These are phyloP conservation scores for Rhadinocentrus ornatus DNA, from an alignment of 2,797 vertebrate species.

Conservation along the genomic window DNA sequence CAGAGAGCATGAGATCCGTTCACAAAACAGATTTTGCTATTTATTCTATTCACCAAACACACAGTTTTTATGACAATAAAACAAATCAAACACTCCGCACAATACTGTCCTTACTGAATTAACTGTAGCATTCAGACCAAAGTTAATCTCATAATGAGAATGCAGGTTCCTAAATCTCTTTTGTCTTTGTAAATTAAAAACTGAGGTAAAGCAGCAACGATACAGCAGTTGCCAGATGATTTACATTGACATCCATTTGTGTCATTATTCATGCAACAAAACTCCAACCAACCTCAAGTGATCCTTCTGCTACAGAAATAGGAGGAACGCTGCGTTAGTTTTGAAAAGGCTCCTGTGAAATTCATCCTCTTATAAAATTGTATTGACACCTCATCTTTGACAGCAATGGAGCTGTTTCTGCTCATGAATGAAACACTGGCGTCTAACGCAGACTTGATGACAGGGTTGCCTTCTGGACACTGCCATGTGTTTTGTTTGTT, in stretches of 20 bases:
- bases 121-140: constrained; percentile 37
- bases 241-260: constrained; percentile 50
- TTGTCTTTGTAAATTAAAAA: constrained; percentile 39
- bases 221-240: constrained; percentile 38
- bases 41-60: too few relatives aligned
- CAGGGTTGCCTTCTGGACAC: constrained; percentile 55
- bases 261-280: constrained; percentile 61
- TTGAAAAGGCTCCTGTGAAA: constrained; percentile 67
- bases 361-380: constrained; percentile 54
- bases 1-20: too few relatives aligned
- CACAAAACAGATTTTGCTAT: too few relatives aligned
- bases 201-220: not conserved
- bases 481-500: constrained; percentile 59
- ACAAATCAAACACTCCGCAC: too few relatives aligned
- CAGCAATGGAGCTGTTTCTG: constrained; percentile 48
- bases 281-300: constrained; percentile 52
- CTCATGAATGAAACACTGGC: constrained; percentile 49
- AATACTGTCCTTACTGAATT: too few relatives aligned
- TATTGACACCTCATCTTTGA: constrained; percentile 43
- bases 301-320: constrained; percentile 40
- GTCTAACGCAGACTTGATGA: constrained; percentile 62
- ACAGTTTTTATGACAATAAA: too few relatives aligned
- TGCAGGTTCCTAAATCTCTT: constrained; percentile 21
- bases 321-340: constrained; percentile 61
- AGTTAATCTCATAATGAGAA: constrained; percentile 29